Percentiles rank a stretch among this genome's conserved stretches.
Conservation (phyloP, 2,797 vertebrate species). For the Avahi laniger region DNA sequence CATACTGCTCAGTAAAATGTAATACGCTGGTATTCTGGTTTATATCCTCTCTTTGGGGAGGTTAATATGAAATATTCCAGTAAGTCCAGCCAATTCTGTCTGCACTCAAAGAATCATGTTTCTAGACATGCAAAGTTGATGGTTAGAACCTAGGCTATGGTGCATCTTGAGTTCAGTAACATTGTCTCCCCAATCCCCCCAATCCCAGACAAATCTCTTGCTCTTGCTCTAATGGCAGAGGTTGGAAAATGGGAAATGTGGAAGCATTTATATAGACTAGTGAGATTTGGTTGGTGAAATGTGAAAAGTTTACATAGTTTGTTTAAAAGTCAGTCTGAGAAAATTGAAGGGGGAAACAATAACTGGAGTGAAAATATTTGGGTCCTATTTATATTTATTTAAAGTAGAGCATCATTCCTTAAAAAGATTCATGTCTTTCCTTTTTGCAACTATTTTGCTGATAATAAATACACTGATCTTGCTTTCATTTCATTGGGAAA, state of each 20-base stretch:
- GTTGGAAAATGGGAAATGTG: background rate
- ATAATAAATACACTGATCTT: background rate
- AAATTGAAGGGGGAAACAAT: background rate
- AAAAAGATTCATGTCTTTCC: background rate
- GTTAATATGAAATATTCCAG: background rate
- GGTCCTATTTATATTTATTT: background rate
- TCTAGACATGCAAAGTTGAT: background rate
- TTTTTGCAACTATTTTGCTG: background rate
- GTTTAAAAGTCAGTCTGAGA: background rate
- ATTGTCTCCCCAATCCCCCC: fast-evolving
- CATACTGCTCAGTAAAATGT: background rate
- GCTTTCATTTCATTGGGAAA: background rate
- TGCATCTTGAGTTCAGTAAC: background rate
- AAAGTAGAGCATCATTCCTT: background rate
- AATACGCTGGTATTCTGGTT: background rate
- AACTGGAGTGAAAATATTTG: conserved; percentile 1
- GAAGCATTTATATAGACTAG: background rate
- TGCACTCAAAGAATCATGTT: background rate
- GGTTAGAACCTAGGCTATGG: background rate
- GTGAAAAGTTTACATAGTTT: background rate
- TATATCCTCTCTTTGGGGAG: background rate
- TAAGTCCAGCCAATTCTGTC: background rate
- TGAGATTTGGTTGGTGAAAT: background rate
- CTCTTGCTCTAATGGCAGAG: background rate
- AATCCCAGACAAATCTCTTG: background rate